Percentiles rank a stretch among this genome's conserved stretches.
phyloP scores from a whole-genome alignment of 2,113 vertebrate genomes.

The Platysternon megacephalum region DNA sequence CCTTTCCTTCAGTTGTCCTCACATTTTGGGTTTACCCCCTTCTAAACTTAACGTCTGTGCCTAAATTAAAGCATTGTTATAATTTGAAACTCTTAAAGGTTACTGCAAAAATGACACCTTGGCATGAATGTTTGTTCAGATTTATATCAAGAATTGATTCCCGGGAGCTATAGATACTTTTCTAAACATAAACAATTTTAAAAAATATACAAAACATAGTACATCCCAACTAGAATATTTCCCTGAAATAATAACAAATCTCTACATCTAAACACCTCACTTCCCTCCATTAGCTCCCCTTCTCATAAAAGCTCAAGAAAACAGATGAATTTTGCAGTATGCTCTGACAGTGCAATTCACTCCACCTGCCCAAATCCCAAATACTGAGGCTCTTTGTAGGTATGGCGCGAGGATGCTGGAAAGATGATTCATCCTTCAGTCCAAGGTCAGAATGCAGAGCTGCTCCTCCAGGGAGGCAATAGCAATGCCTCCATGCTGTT shows the following conservation, averaged over 20 bases:
- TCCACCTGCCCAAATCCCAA: not conserved
- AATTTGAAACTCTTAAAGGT: not conserved
- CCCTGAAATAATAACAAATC: not conserved
- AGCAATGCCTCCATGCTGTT: not conserved
- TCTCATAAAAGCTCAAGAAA: not conserved
- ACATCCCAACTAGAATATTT: not conserved
- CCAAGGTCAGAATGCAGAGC: not conserved
- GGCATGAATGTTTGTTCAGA: not conserved
- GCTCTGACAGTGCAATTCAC: not conserved
- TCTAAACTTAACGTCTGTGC: not conserved
- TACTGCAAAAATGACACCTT: not conserved
- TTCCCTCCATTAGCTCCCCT: not conserved
- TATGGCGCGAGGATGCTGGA: not conserved
- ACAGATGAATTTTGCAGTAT: not conserved
- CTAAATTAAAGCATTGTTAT: not conserved
- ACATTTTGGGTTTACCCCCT: not conserved
- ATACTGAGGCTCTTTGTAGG: not conserved
- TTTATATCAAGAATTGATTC: not conserved
- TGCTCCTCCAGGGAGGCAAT: not conserved
- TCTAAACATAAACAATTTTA: not conserved
- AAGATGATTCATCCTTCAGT: not conserved
- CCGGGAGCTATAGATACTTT: not conserved
- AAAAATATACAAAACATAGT: not conserved
- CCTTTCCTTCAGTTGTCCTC: not conserved
- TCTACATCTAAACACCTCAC: not conserved